Conservation (phyloP, 2,888 invertebrate species). For the Aleiodes alternator region DNA sequence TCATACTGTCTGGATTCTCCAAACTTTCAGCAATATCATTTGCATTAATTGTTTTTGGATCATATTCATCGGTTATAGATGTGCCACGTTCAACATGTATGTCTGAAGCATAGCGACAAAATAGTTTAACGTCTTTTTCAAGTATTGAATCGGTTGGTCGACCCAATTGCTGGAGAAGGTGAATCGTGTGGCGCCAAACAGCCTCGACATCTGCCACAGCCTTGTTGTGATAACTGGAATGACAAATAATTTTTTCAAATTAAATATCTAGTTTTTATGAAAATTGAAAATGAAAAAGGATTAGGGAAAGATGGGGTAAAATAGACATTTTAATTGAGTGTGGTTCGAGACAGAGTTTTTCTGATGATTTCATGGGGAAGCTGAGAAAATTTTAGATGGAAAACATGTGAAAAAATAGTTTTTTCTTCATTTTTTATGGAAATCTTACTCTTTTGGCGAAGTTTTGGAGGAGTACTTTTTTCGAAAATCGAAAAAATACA, state of each 20-base stretch:
- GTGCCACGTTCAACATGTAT: slow-evolving; percentile 88
- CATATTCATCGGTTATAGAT: slow-evolving; percentile 88
- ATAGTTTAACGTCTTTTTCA: slow-evolving; percentile 88
- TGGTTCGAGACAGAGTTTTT: too few relatives aligned
- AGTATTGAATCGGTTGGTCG: slow-evolving; percentile 84
- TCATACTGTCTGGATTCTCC: slow-evolving; percentile 90
- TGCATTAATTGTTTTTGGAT: slow-evolving; percentile 79
- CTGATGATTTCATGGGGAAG: too few relatives aligned
- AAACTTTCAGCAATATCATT: slow-evolving; percentile 81
- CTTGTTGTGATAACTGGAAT: slow-evolving; percentile 84
- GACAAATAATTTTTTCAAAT: too few relatives aligned
- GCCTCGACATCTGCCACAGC: slow-evolving; percentile 88
- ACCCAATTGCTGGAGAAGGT: slow-evolving; percentile 87
- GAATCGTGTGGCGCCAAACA: slow-evolving; percentile 88
- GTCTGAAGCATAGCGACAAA: slow-evolving; percentile 92
- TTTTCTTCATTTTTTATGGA: too few relatives aligned
- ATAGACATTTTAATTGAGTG: too few relatives aligned
- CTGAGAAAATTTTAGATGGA: too few relatives aligned
- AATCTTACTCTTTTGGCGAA: too few relatives aligned
- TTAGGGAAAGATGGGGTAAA: too few relatives aligned
- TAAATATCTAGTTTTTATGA: not conserved
- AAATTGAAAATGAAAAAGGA: not conserved
- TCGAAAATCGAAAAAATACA: too few relatives aligned
- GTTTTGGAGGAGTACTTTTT: too few relatives aligned
- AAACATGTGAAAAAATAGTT: too few relatives aligned